phyloP scores from a whole-genome alignment of 2,113 vertebrate species.

The Centropristis striata region DNA sequence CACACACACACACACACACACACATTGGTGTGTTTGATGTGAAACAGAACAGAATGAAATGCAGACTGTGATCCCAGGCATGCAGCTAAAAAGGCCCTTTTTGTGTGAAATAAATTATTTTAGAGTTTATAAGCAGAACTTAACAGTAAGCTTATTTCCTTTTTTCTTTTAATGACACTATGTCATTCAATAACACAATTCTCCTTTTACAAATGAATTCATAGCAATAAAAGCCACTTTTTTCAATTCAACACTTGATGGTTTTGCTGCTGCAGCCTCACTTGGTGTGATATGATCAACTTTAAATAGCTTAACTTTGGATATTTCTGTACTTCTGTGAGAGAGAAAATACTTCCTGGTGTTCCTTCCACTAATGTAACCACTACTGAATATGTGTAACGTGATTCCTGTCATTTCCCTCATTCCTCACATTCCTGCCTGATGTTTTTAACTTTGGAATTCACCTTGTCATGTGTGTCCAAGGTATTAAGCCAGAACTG shows the following conservation, averaged over 20 bases:
- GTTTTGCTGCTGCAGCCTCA: neutral
- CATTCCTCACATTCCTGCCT: slow-evolving; percentile 66
- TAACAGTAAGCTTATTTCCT: neutral
- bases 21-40: slow-evolving; percentile 15
- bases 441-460: slow-evolving; percentile 64
- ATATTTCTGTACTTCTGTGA: neutral
- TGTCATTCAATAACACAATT: neutral
- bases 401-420: slow-evolving; percentile 57
- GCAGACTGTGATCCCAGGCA: neutral
- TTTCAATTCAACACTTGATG: neutral
- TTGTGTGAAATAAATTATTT: neutral
- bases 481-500: slow-evolving; percentile 25
- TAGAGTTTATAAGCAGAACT: neutral
- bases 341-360: neutral
- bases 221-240: neutral
- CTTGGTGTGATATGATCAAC: neutral
- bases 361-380: slow-evolving; percentile 26
- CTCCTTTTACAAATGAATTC: neutral
- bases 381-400: slow-evolving; percentile 25
- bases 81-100: neutral
- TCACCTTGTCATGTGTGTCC: slow-evolving; percentile 54
- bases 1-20: neutral
- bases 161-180: neutral
- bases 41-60: slow-evolving; percentile 7
- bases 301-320: too few relatives aligned